These are phyloP conservation scores for Sympetrum striolatum DNA, from an alignment of 2,888 invertebrate genomes.

Conservation along the genomic window DNA sequence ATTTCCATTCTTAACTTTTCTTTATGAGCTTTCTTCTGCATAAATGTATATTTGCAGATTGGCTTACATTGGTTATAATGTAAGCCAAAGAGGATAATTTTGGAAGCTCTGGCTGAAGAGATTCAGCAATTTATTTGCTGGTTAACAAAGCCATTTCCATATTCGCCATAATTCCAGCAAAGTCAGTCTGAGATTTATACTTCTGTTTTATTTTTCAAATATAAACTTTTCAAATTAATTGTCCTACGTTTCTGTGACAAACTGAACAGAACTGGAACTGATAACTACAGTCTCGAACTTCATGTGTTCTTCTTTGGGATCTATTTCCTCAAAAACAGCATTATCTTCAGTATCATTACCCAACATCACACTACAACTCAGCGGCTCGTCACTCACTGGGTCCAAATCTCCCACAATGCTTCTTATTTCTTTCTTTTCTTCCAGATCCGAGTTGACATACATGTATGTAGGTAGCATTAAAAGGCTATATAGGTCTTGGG, in stretches of 20 bases:
- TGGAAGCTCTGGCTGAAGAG: neutral
- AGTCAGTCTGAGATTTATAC: neutral
- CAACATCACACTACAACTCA: conserved; percentile 20
- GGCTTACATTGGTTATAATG: no score
- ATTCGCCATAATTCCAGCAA: neutral
- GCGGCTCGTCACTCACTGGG: neutral
- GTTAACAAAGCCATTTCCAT: neutral
- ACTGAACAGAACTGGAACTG: conserved; percentile 19
- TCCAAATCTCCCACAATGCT: neutral
- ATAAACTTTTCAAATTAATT: neutral
- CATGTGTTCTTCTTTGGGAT: neutral
- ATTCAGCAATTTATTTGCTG: neutral
- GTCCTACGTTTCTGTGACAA: neutral
- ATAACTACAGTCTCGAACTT: conserved; percentile 34
- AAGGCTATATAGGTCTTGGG: conserved; percentile 45
- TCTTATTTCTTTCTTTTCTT: conserved; percentile 27
- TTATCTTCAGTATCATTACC: neutral
- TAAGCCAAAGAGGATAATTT: no score
- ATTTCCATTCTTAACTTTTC: no score
- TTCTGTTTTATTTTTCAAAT: neutral
- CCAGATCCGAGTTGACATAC: conserved; percentile 36
- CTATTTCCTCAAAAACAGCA: conserved; percentile 21
- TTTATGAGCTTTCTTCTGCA: no score
- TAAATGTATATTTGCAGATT: no score
- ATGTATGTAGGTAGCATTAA: conserved; percentile 43